Percentiles rank a stretch among this genome's conserved stretches.
Evolutionary conservation across 2,888 invertebrate species (phyloP).

Genomic region (Agrypnus murinus): DNA sequence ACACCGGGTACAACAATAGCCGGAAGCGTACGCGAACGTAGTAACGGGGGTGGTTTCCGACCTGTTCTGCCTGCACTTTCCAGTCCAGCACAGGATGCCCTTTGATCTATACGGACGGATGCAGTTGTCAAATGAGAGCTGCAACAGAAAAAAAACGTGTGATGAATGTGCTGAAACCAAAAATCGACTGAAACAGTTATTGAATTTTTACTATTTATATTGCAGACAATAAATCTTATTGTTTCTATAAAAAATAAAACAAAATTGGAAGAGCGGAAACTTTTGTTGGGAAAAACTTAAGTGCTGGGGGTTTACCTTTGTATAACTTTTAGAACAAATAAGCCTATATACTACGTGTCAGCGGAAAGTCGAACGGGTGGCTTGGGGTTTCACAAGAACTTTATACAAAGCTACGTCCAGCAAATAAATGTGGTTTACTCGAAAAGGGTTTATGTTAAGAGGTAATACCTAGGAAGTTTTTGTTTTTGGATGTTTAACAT

Average conservation of each 20-base stretch:
- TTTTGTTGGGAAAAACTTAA: too few relatives aligned
- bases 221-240: too few relatives aligned
- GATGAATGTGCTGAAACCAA: too few relatives aligned
- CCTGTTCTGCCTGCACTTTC: slow-evolving; percentile 72
- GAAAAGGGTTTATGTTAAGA: too few relatives aligned
- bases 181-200: too few relatives aligned
- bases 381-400: slow-evolving; percentile 7
- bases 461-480: too few relatives aligned
- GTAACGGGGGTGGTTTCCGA: slow-evolving; percentile 78
- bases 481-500: too few relatives aligned
- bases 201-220: too few relatives aligned
- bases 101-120: slow-evolving; percentile 69
- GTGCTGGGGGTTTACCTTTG: background rate
- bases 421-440: slow-evolving; percentile 9
- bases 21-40: slow-evolving; percentile 89
- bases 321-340: slow-evolving; percentile 1
- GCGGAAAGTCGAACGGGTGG: background rate
- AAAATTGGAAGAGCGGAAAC: too few relatives aligned
- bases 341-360: background rate
- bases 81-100: slow-evolving; percentile 74
- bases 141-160: slow-evolving; percentile 58
- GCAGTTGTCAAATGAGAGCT: slow-evolving; percentile 65
- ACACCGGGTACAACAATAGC: slow-evolving; percentile 92
- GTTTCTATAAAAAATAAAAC: too few relatives aligned
- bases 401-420: slow-evolving; percentile 4